A percentile compares a stretch with the other conserved stretches of the same genome.
These are phyloP conservation scores for Agonopterix alstromeriana DNA, from an alignment of 2,888 invertebrate genomes.

Conservation along the genomic window DNA sequence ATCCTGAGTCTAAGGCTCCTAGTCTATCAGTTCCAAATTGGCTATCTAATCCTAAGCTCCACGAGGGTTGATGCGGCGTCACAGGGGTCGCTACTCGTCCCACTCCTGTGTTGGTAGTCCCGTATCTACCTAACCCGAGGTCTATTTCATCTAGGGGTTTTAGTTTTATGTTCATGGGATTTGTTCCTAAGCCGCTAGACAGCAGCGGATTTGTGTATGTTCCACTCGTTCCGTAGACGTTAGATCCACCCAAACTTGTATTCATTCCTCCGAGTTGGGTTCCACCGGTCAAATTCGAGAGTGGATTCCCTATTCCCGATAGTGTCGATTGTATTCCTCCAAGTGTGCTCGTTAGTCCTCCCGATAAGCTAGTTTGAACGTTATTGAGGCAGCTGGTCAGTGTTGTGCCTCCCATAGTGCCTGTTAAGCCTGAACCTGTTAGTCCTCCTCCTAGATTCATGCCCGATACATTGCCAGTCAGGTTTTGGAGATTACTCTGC, in stretches of 20 bases:
- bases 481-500: conserved; percentile 65
- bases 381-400: conserved; percentile 63
- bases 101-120: conserved; percentile 52
- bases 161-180: conserved; percentile 79
- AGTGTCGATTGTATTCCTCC: conserved; percentile 62
- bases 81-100: conserved; percentile 79
- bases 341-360: conserved; percentile 57
- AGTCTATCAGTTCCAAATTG: conserved; percentile 78
- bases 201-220: conserved; percentile 82
- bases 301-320: conserved; percentile 59
- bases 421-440: conserved; percentile 50
- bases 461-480: conserved; percentile 59
- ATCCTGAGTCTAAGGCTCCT: conserved; percentile 71
- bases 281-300: conserved; percentile 56
- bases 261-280: conserved; percentile 59
- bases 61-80: conserved; percentile 77
- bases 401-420: conserved; percentile 66
- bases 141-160: conserved; percentile 86
- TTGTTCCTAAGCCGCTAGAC: conserved; percentile 74
- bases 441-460: conserved; percentile 62
- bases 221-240: conserved; percentile 56
- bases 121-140: conserved; percentile 78
- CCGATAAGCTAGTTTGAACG: conserved; percentile 59
- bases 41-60: conserved; percentile 79
- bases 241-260: conserved; percentile 55